Conservation (phyloP, 2,797 vertebrate genomes). For the Semotilus atromaculatus region DNA sequence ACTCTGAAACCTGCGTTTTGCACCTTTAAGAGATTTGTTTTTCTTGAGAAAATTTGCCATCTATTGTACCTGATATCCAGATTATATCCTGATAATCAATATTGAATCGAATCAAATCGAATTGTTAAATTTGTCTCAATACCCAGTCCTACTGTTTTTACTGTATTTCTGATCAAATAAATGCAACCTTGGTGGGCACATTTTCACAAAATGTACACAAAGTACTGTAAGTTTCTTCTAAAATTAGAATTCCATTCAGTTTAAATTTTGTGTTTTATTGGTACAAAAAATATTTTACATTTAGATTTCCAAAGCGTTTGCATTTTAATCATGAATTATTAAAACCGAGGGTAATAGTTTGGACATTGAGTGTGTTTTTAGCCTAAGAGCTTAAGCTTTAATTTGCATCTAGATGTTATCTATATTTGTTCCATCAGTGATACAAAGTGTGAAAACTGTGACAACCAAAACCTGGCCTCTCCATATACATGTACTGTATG, state of each 20-base stretch:
- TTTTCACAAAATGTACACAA: too few relatives aligned
- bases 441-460: constrained; percentile 10
- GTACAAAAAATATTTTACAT: neutral
- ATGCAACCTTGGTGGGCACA: neutral
- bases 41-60: too few relatives aligned
- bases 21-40: too few relatives aligned
- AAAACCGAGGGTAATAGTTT: neutral
- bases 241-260: neutral
- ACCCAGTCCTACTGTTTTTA: too few relatives aligned
- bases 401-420: constrained; percentile 18
- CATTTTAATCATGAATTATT: neutral
- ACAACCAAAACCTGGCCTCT: neutral
- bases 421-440: constrained; percentile 6
- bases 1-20: too few relatives aligned
- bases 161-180: neutral
- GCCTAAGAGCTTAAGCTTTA: constrained; percentile 5
- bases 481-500: constrained; percentile 17
- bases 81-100: too few relatives aligned
- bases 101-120: too few relatives aligned
- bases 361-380: neutral
- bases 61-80: too few relatives aligned
- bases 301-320: neutral
- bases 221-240: neutral
- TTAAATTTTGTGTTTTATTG: too few relatives aligned
- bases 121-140: too few relatives aligned